Percentiles rank a stretch among this genome's conserved stretches.
These are phyloP conservation scores for Patiria miniata DNA, from an alignment of 35 echinoderm and acorn worm species.

Conservation along the genomic window DNA sequence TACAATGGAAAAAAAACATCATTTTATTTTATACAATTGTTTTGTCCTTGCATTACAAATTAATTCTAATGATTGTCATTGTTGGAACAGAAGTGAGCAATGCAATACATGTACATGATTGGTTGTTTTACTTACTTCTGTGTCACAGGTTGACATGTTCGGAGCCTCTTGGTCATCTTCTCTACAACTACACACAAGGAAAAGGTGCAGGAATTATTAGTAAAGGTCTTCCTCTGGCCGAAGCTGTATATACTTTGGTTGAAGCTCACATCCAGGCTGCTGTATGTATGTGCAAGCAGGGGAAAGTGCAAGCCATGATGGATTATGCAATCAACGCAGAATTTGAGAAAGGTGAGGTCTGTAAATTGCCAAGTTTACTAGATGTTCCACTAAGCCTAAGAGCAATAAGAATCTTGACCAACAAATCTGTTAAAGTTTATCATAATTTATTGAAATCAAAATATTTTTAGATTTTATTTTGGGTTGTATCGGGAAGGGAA, in stretches of 20 bases:
- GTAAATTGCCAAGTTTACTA: too few relatives aligned
- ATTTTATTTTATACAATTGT: too few relatives aligned
- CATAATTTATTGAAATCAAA: too few relatives aligned
- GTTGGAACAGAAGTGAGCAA: too few relatives aligned
- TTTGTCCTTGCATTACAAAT: too few relatives aligned
- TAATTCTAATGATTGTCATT: too few relatives aligned
- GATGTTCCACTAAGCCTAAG: too few relatives aligned
- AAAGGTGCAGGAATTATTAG: slow-evolving; percentile 56
- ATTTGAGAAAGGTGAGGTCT: slow-evolving; percentile 80
- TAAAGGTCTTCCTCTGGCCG: slow-evolving; percentile 78
- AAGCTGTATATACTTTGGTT: too few relatives aligned
- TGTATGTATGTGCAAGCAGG: slow-evolving; percentile 97
- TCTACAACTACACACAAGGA: slow-evolving; percentile 89
- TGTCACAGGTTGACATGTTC: slow-evolving; percentile 74
- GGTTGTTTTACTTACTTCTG: too few relatives aligned
- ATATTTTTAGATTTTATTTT: background rate
- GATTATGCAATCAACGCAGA: slow-evolving; percentile 83
- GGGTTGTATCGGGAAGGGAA: background rate
- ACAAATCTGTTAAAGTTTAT: background rate
- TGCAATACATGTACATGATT: background rate
- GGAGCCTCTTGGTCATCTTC: slow-evolving; percentile 84
- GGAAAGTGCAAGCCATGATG: slow-evolving; percentile 84
- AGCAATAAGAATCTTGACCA: background rate
- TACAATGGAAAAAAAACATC: too few relatives aligned
- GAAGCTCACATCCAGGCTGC: slow-evolving; percentile 85